phyloP scores from a whole-genome alignment of 2,113 vertebrate species.

The Chauna torquata region DNA sequence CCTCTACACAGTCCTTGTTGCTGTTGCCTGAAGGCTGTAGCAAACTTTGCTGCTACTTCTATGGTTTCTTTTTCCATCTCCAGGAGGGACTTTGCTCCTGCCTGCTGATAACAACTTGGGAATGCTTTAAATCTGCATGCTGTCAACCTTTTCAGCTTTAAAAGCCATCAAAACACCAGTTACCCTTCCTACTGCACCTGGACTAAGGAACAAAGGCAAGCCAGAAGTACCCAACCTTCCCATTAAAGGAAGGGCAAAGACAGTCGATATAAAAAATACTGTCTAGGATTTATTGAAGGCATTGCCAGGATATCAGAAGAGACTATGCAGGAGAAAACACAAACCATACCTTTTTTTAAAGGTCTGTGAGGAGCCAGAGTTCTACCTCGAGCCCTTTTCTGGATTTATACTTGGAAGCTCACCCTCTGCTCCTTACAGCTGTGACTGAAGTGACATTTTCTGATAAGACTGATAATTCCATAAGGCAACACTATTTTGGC shows the following conservation, averaged over 20 bases:
- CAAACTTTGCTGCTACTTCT: not conserved
- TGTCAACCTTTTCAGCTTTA: not conserved
- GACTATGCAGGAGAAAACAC: not conserved
- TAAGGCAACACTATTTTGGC: not conserved
- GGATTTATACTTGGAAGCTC: not conserved
- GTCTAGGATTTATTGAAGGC: not conserved
- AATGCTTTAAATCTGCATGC: not conserved
- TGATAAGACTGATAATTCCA: not conserved
- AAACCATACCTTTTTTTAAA: not conserved
- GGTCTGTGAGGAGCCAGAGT: not conserved
- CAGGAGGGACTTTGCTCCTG: not conserved
- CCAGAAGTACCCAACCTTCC: not conserved
- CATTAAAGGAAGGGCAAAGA: not conserved
- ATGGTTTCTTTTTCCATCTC: not conserved
- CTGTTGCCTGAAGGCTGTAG: not conserved
- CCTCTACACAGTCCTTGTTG: not conserved
- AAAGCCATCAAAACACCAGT: not conserved
- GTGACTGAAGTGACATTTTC: not conserved
- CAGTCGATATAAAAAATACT: not conserved
- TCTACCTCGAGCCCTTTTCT: not conserved
- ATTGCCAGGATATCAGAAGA: not conserved
- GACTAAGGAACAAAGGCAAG: not conserved
- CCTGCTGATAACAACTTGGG: not conserved
- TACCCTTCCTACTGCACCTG: not conserved
- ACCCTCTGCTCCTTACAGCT: not conserved